These are phyloP conservation scores for Acrocephalus arundinaceus DNA, from an alignment of 2,113 vertebrate genomes.

Conservation along the genomic window DNA sequence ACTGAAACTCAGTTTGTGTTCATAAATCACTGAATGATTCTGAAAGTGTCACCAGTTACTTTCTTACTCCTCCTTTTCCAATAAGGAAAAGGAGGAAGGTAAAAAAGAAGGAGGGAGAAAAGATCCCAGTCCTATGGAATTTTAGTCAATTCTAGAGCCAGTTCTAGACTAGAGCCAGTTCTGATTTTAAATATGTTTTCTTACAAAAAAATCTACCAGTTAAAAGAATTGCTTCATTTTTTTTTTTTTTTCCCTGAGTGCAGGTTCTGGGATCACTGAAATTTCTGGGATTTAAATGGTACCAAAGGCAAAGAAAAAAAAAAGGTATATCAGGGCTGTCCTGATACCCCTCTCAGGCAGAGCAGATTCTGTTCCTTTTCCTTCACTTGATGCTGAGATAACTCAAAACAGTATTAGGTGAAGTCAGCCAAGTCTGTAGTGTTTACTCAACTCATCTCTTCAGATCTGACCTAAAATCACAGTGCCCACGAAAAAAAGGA, in stretches of 20 bases:
- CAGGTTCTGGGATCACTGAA: not conserved
- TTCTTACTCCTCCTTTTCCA: not conserved
- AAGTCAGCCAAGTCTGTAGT: not conserved
- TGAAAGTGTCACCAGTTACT: not conserved
- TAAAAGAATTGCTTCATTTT: not conserved
- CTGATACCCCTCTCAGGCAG: not conserved
- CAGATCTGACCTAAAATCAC: not conserved
- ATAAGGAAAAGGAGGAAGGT: not conserved
- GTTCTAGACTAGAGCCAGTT: not conserved
- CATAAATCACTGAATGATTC: not conserved
- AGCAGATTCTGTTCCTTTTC: not conserved
- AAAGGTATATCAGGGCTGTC: not conserved
- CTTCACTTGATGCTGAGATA: not conserved
- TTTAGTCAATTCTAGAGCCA: not conserved
- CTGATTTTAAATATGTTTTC: not conserved
- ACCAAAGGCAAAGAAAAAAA: not conserved
- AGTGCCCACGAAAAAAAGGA: not conserved
- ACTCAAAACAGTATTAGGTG: not conserved
- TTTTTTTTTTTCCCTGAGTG: not conserved
- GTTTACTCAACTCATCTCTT: not conserved
- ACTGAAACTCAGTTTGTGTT: not conserved
- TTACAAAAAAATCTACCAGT: not conserved
- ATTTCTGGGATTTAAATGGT: not conserved
- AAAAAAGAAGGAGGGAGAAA: fast-evolving
- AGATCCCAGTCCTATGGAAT: not conserved